These are phyloP conservation scores for Plusia festucae DNA, from an alignment of 2,888 invertebrate species.

Conservation along the genomic window DNA sequence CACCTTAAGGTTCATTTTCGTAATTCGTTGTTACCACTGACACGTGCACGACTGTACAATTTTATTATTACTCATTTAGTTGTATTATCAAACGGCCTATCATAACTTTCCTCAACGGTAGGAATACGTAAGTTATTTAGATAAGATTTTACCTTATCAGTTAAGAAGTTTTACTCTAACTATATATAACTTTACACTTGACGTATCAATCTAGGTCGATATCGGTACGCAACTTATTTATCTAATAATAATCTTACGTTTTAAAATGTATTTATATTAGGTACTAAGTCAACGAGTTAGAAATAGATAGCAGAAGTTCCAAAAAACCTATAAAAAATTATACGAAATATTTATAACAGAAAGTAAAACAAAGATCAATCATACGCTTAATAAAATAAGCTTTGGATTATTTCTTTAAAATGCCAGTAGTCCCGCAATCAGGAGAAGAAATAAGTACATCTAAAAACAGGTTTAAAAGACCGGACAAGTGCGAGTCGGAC, in stretches of 20 bases:
- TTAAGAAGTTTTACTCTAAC: constrained; percentile 71
- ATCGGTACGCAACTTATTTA: constrained; percentile 65
- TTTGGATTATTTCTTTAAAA: too few relatives aligned
- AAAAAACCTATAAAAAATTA: constrained; percentile 11
- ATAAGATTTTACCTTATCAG: constrained; percentile 68
- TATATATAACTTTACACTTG: constrained; percentile 69
- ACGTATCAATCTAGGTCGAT: constrained; percentile 82
- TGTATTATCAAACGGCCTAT: constrained; percentile 34
- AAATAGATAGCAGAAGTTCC: constrained; percentile 47
- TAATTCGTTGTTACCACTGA: neutral
- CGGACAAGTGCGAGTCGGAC: too few relatives aligned
- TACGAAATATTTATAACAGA: neutral
- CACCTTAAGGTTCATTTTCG: too few relatives aligned
- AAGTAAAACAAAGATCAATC: neutral
- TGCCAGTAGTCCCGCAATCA: too few relatives aligned
- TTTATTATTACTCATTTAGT: constrained; percentile 12
- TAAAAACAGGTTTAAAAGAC: too few relatives aligned
- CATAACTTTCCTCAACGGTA: constrained; percentile 35
- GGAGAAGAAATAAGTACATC: too few relatives aligned
- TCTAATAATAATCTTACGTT: constrained; percentile 68
- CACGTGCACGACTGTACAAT: neutral
- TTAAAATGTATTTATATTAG: constrained; percentile 57
- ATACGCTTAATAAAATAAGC: neutral
- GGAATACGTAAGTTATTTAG: constrained; percentile 47
- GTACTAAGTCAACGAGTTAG: constrained; percentile 57